These are phyloP conservation scores for Ctenosaura bakeri DNA, from an alignment of 2,797 vertebrate species.

Conservation along the genomic window DNA sequence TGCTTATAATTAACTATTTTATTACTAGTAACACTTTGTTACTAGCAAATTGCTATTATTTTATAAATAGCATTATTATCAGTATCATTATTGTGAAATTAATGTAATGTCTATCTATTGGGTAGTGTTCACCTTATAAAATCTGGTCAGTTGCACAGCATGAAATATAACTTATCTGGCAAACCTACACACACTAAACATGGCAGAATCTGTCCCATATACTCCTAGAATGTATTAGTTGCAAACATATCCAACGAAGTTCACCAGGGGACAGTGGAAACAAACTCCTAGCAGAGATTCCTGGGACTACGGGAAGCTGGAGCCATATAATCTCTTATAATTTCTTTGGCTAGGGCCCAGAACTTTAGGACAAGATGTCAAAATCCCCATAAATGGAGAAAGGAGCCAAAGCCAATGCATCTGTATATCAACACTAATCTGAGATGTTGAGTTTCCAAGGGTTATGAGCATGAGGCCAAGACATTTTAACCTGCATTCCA, in stretches of 20 bases:
- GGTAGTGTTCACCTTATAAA: background rate
- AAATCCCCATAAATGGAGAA: conserved; percentile 52
- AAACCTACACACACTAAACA: background rate
- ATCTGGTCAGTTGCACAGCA: background rate
- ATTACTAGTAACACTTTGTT: no score
- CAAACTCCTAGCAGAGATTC: conserved; percentile 30
- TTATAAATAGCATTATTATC: background rate
- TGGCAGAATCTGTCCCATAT: background rate
- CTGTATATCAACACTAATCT: conserved; percentile 17
- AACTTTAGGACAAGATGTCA: conserved; percentile 36
- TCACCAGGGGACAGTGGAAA: conserved; percentile 46
- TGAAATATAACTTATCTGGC: background rate
- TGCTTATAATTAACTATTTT: no score
- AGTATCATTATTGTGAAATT: background rate
- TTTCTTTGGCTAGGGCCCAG: conserved; percentile 45
- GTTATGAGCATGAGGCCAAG: background rate
- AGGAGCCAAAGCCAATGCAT: conserved; percentile 20
- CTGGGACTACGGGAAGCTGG: conserved; percentile 27
- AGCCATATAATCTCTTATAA: conserved; percentile 41
- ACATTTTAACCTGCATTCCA: conserved; percentile 16
- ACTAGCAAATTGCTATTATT: background rate
- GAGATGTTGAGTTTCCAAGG: conserved; percentile 27
- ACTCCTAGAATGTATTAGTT: background rate
- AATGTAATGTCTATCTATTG: background rate
- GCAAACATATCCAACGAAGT: conserved; percentile 25